A percentile compares a stretch with the other conserved stretches of the same genome.
phyloP scores from a whole-genome alignment of 2,888 invertebrate species.

The Cloeon dipterum region DNA sequence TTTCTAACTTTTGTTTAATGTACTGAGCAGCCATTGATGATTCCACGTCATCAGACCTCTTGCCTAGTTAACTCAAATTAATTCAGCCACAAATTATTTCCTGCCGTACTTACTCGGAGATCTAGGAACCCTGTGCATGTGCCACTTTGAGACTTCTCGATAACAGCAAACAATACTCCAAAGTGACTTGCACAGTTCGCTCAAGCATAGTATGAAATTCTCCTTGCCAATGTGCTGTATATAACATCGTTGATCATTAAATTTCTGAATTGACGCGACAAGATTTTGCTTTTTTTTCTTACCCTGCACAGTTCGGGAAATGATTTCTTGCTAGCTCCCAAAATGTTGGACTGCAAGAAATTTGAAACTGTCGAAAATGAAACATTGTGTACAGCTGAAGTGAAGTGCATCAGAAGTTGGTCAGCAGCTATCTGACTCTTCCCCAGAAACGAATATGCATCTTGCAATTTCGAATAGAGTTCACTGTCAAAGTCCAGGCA shows the following conservation, averaged over 20 bases:
- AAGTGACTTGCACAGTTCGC: conserved; percentile 67
- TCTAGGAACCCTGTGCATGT: no score
- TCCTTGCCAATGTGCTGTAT: conserved; percentile 14
- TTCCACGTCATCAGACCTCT: no score
- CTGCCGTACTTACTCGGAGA: no score
- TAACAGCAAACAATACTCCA: conserved; percentile 65
- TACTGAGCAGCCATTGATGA: conserved; percentile 22
- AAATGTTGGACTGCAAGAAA: conserved; percentile 21
- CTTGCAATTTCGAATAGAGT: conserved; percentile 61
- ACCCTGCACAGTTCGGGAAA: conserved; percentile 6
- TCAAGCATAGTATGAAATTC: conserved; percentile 47
- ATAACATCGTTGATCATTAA: background rate
- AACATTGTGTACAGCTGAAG: conserved; percentile 70
- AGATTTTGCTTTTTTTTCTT: no score
- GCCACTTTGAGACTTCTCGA: conserved; percentile 54
- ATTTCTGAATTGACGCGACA: background rate
- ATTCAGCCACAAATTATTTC: no score
- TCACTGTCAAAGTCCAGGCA: conserved; percentile 51
- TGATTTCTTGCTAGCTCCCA: conserved; percentile 24
- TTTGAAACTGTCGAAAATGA: conserved; percentile 24
- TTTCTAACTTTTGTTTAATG: conserved; percentile 69
- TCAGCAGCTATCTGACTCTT: conserved; percentile 87
- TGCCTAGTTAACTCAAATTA: no score
- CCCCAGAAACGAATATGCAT: conserved; percentile 69
- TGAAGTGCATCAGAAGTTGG: conserved; percentile 85